These are phyloP conservation scores for Oxycera nigricornis DNA, from an alignment of 2,888 invertebrate species.

Conservation along the genomic window DNA sequence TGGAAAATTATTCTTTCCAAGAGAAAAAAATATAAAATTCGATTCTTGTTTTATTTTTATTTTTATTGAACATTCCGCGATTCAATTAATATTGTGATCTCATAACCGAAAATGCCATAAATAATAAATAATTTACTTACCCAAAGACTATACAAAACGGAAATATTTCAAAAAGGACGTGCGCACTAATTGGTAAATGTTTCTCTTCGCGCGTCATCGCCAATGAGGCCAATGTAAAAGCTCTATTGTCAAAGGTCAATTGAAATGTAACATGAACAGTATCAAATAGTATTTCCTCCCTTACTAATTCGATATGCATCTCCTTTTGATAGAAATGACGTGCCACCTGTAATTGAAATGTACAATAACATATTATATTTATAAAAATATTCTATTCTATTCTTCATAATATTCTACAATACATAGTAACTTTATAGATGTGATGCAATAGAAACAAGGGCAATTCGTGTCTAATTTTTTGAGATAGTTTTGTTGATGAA, in stretches of 20 bases:
- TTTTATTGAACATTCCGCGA: background rate
- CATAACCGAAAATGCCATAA: background rate
- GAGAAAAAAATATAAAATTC: background rate
- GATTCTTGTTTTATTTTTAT: background rate
- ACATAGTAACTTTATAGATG: too few relatives aligned
- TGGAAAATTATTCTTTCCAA: too few relatives aligned
- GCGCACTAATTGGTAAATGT: slow-evolving; percentile 86
- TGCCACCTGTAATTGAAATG: slow-evolving; percentile 73
- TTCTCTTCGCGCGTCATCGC: slow-evolving; percentile 89
- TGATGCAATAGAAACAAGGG: too few relatives aligned
- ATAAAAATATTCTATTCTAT: too few relatives aligned
- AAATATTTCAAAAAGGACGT: slow-evolving; percentile 94
- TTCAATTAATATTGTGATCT: background rate
- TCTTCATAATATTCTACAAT: too few relatives aligned
- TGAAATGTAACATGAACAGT: slow-evolving; percentile 94
- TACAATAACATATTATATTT: too few relatives aligned
- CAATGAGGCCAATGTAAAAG: slow-evolving; percentile 82
- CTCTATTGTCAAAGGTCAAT: slow-evolving; percentile 92
- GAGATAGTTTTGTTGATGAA: too few relatives aligned
- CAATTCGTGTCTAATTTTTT: too few relatives aligned
- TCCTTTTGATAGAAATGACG: slow-evolving; percentile 94
- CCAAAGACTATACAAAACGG: slow-evolving; percentile 98
- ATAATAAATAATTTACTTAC: slow-evolving; percentile 63
- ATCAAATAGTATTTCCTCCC: slow-evolving; percentile 86
- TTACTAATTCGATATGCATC: slow-evolving; percentile 87